phyloP scores from a whole-genome alignment of 2,888 invertebrate species.

The Xanthia icteritia region DNA sequence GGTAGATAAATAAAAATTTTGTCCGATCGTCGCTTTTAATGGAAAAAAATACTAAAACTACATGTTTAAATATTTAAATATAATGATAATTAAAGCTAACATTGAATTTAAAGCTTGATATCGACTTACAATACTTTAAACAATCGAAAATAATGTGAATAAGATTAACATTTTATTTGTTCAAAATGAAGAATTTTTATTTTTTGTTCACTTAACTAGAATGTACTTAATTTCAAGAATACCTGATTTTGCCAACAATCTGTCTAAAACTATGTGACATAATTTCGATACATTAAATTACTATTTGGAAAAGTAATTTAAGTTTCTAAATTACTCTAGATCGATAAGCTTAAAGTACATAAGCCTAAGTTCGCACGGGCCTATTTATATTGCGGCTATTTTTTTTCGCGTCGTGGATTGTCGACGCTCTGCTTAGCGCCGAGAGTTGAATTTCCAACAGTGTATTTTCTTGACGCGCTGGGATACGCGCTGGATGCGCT shows the following conservation, averaged over 20 bases:
- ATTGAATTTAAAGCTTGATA: conserved; percentile 90
- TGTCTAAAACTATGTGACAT: neutral
- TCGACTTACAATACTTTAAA: conserved; percentile 81
- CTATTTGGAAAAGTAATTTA: neutral
- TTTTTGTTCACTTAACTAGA: conserved; percentile 45
- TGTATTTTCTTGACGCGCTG: too few relatives aligned
- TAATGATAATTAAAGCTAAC: conserved; percentile 89
- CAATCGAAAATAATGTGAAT: conserved; percentile 65
- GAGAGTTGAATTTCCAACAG: too few relatives aligned
- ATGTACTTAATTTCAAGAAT: conserved; percentile 44
- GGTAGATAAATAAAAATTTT: conserved; percentile 61
- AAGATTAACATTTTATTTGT: conserved; percentile 53
- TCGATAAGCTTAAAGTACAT: too few relatives aligned
- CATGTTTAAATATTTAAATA: conserved; percentile 77
- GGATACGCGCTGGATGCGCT: too few relatives aligned
- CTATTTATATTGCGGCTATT: too few relatives aligned
- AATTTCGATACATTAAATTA: neutral
- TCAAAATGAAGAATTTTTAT: conserved; percentile 38
- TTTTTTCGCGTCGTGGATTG: too few relatives aligned
- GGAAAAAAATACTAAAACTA: conserved; percentile 63
- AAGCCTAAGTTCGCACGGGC: too few relatives aligned
- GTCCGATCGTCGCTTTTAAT: conserved; percentile 54
- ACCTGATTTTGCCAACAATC: conserved; percentile 51
- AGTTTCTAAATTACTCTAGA: too few relatives aligned
- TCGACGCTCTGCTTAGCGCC: too few relatives aligned